Conservation (phyloP, 2,113 vertebrate species). For the Tautogolabrus adspersus region DNA sequence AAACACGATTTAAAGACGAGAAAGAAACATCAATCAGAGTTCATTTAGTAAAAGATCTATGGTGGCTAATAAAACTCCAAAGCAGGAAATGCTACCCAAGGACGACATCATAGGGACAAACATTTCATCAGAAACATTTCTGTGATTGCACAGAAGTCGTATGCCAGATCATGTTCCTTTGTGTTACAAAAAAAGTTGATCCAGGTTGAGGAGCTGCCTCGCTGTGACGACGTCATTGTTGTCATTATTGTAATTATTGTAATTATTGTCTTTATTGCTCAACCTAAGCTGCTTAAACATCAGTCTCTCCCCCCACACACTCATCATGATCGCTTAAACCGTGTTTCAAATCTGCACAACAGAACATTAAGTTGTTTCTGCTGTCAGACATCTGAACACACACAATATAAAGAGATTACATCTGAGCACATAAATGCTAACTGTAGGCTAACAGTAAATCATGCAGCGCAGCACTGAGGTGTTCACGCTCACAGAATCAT, state of each 20-base stretch:
- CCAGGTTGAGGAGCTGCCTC: background rate
- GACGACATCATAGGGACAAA: too few species aligned
- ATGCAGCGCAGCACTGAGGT: background rate
- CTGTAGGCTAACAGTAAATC: background rate
- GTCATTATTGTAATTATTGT: background rate
- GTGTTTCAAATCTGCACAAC: background rate
- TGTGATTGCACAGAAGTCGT: too few species aligned
- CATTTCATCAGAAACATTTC: too few species aligned
- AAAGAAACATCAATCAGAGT: too few species aligned
- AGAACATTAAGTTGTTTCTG: background rate
- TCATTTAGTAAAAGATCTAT: too few species aligned
- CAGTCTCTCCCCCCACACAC: background rate
- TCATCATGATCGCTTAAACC: background rate
- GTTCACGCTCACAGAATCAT: too few species aligned
- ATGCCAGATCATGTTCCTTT: background rate
- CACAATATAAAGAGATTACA: background rate
- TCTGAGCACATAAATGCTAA: conserved; percentile 7
- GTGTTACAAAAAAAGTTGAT: too few species aligned
- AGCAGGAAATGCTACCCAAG: too few species aligned
- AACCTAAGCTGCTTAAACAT: background rate
- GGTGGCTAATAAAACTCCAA: too few species aligned
- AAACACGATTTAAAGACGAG: too few species aligned
- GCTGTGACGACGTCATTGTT: background rate
- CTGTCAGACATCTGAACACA: background rate
- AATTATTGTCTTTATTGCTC: background rate